Evolutionary conservation across 2,797 vertebrate species (phyloP), one percentile per base, ranked within the genome.

Genomic region (Gallinago solitaria): DNA sequence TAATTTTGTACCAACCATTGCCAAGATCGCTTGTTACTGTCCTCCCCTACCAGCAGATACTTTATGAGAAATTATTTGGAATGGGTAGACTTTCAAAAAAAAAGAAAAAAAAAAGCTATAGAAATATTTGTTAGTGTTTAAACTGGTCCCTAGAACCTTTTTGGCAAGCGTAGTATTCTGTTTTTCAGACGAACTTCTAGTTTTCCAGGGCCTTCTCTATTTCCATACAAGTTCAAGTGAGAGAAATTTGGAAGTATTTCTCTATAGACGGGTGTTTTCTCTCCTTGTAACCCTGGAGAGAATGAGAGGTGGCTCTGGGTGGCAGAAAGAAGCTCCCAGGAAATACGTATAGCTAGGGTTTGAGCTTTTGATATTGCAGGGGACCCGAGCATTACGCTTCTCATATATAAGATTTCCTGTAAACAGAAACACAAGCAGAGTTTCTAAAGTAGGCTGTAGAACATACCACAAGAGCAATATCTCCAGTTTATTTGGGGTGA

Each of bases 231-330:
- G 9, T 57, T 75, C 41, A 90, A 63, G 5, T 59, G 41, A 35
- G 9, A 69, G 32, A 61, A 71, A 37, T 83, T 45, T 91, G 83
- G n/a, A 91, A 86, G 71, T 24, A 11, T 70, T 90, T 70, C 16
- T 59, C 30, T 43, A 9, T 16, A 70, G 17, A 57, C 18, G 82
- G 25, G n/a, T 33, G 10, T 68, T 82, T 87, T 57, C 6, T 39
- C 14, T 53, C 27, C 41, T 60, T 67, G 4, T 28, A 88, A 54
- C 27, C 24, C 23, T 73, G 37, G 14, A 65, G 39, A 65, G 39
- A 75, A 48, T 41, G 32, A 48, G 5, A 64, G 6, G 37, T 54
- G 60, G n/a, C 23, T 67, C 37, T 43, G 23, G 23, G 54, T 43
- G 60, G 8, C 45, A 70, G 50, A 75, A 51, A 33, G 27, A 53